Percentiles rank a stretch among this genome's conserved stretches.
These are phyloP conservation scores for Brienomyrus longianalis DNA, from an alignment of 2,113 vertebrate genomes.

Conservation along the genomic window DNA sequence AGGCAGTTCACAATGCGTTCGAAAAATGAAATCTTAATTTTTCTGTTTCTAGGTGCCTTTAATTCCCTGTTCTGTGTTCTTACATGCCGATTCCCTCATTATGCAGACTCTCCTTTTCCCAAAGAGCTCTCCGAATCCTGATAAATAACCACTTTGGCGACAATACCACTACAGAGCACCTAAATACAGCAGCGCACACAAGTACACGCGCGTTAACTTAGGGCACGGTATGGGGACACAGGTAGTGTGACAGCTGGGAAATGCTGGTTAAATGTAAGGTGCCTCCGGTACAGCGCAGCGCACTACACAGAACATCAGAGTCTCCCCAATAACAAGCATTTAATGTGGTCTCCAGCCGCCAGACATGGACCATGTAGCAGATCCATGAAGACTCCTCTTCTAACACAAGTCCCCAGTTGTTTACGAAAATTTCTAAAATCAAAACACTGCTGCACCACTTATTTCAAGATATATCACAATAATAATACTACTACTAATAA, in stretches of 20 bases:
- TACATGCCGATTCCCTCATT: neutral
- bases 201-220: neutral
- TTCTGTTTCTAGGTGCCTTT: neutral
- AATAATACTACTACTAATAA: neutral
- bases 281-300: neutral
- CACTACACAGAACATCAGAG: neutral
- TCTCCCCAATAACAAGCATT: neutral
- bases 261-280: neutral
- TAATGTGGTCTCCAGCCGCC: neutral
- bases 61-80: neutral
- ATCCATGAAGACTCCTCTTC: neutral
- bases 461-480: neutral
- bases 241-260: neutral
- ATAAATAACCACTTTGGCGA: neutral
- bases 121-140: neutral
- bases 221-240: neutral
- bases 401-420: neutral
- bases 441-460: neutral
- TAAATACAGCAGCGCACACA: neutral
- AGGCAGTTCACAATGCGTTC: neutral
- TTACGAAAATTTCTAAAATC: neutral
- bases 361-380: neutral
- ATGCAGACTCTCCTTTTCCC: neutral
- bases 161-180: neutral
- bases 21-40: neutral